Conservation (phyloP, 2,113 vertebrate genomes). For the Panthera uncia region DNA sequence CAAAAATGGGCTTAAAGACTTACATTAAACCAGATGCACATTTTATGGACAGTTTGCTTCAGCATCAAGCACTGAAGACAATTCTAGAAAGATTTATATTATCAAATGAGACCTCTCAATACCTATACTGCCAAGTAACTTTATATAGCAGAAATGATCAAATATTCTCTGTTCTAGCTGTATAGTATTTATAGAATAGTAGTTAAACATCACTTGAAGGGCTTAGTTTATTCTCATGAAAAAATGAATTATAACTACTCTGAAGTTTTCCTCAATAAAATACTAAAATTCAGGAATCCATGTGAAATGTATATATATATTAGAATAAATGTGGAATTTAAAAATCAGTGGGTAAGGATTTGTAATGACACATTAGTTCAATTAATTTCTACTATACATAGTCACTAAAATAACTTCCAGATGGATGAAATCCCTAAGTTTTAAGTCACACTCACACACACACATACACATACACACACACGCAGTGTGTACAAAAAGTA, state of each 20-base stretch:
- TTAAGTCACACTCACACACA: neutral
- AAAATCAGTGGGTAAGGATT: neutral
- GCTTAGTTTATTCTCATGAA: neutral
- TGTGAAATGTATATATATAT: neutral
- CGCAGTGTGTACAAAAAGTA: neutral
- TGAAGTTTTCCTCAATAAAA: slow-evolving; percentile 38
- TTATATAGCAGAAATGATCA: neutral
- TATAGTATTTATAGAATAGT: neutral
- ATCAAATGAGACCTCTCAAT: neutral
- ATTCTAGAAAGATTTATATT: slow-evolving; percentile 20
- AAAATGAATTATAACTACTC: neutral
- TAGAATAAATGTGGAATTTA: neutral
- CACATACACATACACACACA: neutral
- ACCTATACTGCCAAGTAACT: neutral
- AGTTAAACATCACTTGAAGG: neutral
- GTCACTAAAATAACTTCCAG: neutral
- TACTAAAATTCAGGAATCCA: neutral
- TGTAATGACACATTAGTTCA: neutral
- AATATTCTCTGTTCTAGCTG: neutral
- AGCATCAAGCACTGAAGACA: neutral
- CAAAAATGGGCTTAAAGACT: slow-evolving; percentile 1
- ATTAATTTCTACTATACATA: neutral
- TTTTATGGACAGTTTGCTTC: slow-evolving; percentile 15
- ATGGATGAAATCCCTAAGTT: neutral
- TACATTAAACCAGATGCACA: neutral